Evolutionary conservation across 2,888 invertebrate species (phyloP), one percentile per base, ranked within the genome.

Genomic region (Iphiclides podalirius): DNA sequence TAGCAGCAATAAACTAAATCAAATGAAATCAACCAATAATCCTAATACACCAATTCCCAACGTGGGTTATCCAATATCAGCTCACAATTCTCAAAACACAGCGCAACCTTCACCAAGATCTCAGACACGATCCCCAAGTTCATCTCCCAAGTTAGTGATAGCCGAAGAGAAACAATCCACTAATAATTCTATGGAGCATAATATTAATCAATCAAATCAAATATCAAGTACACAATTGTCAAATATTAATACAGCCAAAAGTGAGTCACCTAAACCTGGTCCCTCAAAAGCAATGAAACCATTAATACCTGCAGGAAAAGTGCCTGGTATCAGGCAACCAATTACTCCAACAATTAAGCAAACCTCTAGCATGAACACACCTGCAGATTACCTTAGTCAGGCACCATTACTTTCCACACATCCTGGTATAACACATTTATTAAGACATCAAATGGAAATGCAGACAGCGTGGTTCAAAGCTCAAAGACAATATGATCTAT

Each of bases 71-170:
- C 76, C 75, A 60, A 63, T 72, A 50, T 48, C 65, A 38, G 56
- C 77, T 15, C 80, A 75, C 57, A 69, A 62, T 50, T 66, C 81
- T 9, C 63, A 76, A 16, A 73, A 56, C 52, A 61, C 73, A 53
- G 58, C 77, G 35, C 84, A 80, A 45, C 79, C 82, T 37, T 84
- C 84, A 43, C 85, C 88, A 46, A 76, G 86, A 54, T 70, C 80
- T 17, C 88, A 85, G 63, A 86, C 83, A 31, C 76, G 89, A n/a
- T 89, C 89, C 13, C 89, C 89, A 15, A 89, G 89, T 60, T 88
- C 87, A 28, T 89, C 89, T 26, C 89, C 89, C 26, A 89, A 89
- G 59, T 67, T 89, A 54, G 84, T 89, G 1, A 89, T 89, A 60
- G 89, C 89, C 47, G 89, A 89, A 65, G 88, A 88, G 43, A 89